A percentile compares a stretch with the other conserved stretches of the same genome.
These are phyloP conservation scores for Pheosia gnoma DNA, from an alignment of 2,888 invertebrate genomes.

Conservation along the genomic window DNA sequence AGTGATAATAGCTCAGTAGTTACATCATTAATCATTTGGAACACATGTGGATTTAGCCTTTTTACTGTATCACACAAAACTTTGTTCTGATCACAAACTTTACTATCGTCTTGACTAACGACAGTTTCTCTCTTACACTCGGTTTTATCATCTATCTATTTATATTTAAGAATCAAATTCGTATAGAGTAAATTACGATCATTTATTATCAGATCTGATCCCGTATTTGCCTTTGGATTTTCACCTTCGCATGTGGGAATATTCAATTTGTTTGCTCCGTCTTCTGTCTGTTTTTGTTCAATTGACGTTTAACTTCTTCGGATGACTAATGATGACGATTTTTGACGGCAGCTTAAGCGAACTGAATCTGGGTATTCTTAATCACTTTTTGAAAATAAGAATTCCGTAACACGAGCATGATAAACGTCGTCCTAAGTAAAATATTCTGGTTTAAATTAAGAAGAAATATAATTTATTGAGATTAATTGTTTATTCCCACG, in stretches of 20 bases:
- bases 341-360: slow-evolving; percentile 57
- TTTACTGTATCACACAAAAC: slow-evolving; percentile 71
- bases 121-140: slow-evolving; percentile 41
- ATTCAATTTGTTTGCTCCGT: slow-evolving; percentile 79
- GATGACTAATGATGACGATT: slow-evolving; percentile 74
- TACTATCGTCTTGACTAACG: slow-evolving; percentile 63
- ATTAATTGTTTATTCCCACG: not conserved
- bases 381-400: slow-evolving; percentile 19
- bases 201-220: slow-evolving; percentile 71
- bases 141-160: slow-evolving; percentile 39
- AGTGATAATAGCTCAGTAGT: slow-evolving; percentile 74
- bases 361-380: slow-evolving; percentile 23
- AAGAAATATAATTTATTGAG: not conserved
- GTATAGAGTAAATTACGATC: slow-evolving; percentile 44
- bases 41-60: slow-evolving; percentile 73
- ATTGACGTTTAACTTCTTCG: slow-evolving; percentile 76
- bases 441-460: not conserved
- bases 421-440: slow-evolving; percentile 12
- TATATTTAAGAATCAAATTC: slow-evolving; percentile 42
- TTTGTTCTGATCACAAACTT: slow-evolving; percentile 72
- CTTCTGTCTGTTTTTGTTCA: slow-evolving; percentile 81
- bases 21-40: slow-evolving; percentile 77
- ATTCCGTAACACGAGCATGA: slow-evolving; percentile 14
- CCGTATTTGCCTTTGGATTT: slow-evolving; percentile 79
- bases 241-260: slow-evolving; percentile 82